Percentiles rank a stretch among this genome's conserved stretches.
These are phyloP conservation scores for Isotomurus palustris DNA, from an alignment of 2,888 invertebrate species.

Conservation along the genomic window DNA sequence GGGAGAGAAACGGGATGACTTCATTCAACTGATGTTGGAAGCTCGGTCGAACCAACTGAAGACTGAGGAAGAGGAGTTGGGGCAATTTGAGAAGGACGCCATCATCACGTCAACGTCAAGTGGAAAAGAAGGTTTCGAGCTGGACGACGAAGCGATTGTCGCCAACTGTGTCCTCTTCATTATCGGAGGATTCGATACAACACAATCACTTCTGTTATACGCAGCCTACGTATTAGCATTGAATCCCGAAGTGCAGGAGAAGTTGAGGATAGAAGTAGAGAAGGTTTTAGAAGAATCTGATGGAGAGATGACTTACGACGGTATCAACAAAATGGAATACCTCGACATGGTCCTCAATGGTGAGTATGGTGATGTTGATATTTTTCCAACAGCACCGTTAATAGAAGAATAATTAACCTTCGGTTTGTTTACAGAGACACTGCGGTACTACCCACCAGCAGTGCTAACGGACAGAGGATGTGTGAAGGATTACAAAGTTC, in stretches of 20 bases:
- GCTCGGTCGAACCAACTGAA: conserved; percentile 21
- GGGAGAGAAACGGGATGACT: conserved; percentile 48
- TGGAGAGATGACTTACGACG: conserved; percentile 36
- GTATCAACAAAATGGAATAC: conserved; percentile 17
- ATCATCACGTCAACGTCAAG: neutral
- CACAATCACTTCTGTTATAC: conserved; percentile 16
- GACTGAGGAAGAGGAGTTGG: conserved; percentile 16
- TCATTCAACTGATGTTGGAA: conserved; percentile 30
- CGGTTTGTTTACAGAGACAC: conserved; percentile 53
- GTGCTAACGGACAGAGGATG: conserved; percentile 49
- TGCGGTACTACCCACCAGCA: conserved; percentile 54
- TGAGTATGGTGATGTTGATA: too few species aligned
- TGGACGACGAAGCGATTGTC: conserved; percentile 15
- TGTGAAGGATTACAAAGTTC: conserved; percentile 54
- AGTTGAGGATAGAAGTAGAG: conserved; percentile 14
- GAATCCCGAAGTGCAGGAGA: conserved; percentile 28
- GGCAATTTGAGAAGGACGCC: conserved; percentile 30
- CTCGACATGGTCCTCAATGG: conserved; percentile 39
- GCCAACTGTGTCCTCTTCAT: conserved; percentile 26
- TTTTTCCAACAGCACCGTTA: too few species aligned
- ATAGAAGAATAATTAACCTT: too few species aligned
- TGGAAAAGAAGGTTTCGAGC: too few species aligned
- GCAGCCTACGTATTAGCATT: conserved; percentile 25
- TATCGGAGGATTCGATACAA: conserved; percentile 25
- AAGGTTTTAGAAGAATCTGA: conserved; percentile 6